Evolutionary conservation across 1,140 invertebrate species (phyloP).

Genomic region (Anthonomus grandis): DNA sequence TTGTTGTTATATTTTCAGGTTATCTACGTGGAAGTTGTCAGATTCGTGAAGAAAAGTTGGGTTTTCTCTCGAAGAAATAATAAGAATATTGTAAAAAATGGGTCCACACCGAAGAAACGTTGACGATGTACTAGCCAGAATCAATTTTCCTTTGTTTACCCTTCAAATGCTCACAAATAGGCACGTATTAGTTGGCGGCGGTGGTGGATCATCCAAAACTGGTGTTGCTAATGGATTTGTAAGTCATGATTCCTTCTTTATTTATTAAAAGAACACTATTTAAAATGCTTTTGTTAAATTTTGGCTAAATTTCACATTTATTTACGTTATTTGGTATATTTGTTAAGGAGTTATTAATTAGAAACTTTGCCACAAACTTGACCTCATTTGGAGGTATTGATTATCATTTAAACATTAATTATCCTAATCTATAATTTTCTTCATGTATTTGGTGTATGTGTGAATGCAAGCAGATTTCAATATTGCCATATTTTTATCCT

Average conservation of each 20-base stretch:
- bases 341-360: no score
- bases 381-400: no score
- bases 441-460: no score
- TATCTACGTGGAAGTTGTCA: conserved; percentile 40
- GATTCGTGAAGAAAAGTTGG: background rate
- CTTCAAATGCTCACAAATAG: conserved; percentile 86
- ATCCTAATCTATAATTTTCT: no score
- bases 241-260: no score
- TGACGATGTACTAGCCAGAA: conserved; percentile 71
- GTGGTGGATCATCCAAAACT: conserved; percentile 91
- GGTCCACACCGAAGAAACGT: conserved; percentile 48
- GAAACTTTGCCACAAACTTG: background rate
- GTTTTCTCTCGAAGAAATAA: conserved; percentile 16
- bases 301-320: no score
- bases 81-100: conserved; percentile 31
- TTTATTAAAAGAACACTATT: background rate
- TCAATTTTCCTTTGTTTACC: conserved; percentile 92
- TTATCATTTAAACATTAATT: no score
- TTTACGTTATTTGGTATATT: no score
- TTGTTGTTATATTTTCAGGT: no score
- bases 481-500: no score
- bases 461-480: no score
- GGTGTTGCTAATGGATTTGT: conserved; percentile 95
- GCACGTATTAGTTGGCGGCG: conserved; percentile 91
- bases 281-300: background rate